Evolutionary conservation across 1,140 invertebrate species (phyloP).

Genomic region (Protaetia brevitarsis): DNA sequence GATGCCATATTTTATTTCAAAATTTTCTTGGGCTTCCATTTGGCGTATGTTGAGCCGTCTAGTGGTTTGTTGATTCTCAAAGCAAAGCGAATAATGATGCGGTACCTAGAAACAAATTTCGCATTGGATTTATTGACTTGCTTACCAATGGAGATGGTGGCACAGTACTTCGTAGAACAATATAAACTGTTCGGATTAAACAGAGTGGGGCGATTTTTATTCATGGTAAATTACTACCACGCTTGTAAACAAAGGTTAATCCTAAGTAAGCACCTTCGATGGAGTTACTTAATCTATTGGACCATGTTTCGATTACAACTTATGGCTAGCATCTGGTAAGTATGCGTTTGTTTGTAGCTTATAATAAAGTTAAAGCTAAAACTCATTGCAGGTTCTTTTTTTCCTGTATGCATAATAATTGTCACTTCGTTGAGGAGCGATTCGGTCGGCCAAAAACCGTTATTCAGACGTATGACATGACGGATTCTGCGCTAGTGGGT

Average conservation of each 20-base stretch:
- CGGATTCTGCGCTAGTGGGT: background rate
- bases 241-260: background rate
- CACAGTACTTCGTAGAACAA: background rate
- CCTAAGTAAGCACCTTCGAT: constrained; percentile 1
- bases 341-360: no score
- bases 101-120: constrained; percentile 27
- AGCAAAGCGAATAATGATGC: background rate
- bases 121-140: constrained; percentile 20
- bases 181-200: constrained; percentile 24
- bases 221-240: constrained; percentile 22
- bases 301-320: constrained; percentile 5
- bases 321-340: constrained; percentile 1
- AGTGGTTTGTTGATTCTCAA: constrained; percentile 24
- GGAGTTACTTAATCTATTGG: constrained; percentile 3
- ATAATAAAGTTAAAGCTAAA: background rate
- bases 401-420: background rate
- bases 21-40: constrained; percentile 26
- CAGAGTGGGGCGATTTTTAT: constrained; percentile 26
- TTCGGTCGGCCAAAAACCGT: background rate
- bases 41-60: constrained; percentile 25
- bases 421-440: background rate
- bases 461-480: background rate
- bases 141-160: constrained; percentile 19
- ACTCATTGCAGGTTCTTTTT: background rate
- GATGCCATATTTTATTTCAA: constrained; percentile 24